Conservation (phyloP, 2,113 vertebrate genomes). For the Sturnus vulgaris region DNA sequence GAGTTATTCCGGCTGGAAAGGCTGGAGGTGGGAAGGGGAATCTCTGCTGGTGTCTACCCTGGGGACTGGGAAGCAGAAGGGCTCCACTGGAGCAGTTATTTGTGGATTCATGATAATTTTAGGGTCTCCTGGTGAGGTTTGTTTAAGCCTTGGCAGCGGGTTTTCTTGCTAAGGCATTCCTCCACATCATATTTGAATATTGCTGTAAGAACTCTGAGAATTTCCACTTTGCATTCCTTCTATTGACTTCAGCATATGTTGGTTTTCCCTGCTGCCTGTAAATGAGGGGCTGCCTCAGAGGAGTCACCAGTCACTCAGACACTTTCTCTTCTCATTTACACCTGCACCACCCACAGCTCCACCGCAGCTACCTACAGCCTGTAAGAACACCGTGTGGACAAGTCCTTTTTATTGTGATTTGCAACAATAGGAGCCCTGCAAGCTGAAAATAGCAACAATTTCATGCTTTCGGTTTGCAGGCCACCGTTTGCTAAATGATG, state of each 20-base stretch:
- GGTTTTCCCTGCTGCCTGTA: neutral
- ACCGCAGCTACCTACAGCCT: neutral
- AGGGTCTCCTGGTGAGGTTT: neutral
- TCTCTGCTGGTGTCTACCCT: neutral
- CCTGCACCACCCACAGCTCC: neutral
- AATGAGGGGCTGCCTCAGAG: neutral
- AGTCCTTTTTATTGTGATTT: neutral
- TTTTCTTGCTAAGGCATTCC: neutral
- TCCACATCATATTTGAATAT: neutral
- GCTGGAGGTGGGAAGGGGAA: neutral
- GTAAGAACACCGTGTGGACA: neutral
- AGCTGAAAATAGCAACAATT: neutral
- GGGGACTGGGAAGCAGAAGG: neutral
- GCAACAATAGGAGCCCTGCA: neutral
- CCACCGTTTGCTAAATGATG: neutral
- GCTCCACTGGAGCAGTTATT: neutral
- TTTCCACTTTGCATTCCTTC: neutral
- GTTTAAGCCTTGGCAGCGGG: neutral
- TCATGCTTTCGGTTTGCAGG: neutral
- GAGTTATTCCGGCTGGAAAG: neutral
- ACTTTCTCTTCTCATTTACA: neutral
- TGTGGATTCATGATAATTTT: neutral
- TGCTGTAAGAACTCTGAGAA: neutral
- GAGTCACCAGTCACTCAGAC: neutral
- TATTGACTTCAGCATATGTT: slow-evolving; percentile 2